phyloP scores from a whole-genome alignment of 2,888 invertebrate species.

The Alcis repandata region DNA sequence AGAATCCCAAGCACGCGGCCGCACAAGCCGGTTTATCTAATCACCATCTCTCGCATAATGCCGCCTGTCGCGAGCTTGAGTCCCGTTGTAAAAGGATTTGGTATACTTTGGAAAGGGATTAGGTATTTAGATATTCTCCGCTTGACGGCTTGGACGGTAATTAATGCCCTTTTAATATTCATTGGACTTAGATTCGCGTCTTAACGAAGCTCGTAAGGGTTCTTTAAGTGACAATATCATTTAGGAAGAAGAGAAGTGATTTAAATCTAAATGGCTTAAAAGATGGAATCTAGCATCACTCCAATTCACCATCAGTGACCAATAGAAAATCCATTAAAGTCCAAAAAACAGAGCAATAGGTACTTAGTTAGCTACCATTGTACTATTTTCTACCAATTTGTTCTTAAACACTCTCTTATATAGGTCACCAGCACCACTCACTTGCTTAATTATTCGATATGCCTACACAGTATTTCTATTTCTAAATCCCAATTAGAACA shows the following conservation, averaged over 20 bases:
- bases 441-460: no score
- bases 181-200: constrained; percentile 6
- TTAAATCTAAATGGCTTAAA: no score
- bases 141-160: constrained; percentile 7
- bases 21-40: constrained; percentile 27
- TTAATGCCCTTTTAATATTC: constrained; percentile 23
- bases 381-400: neutral
- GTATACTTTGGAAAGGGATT: constrained; percentile 20
- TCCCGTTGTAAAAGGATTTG: constrained; percentile 34
- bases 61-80: constrained; percentile 18
- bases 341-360: no score
- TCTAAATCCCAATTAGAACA: neutral
- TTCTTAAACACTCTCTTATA: neutral
- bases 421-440: neutral
- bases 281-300: no score
- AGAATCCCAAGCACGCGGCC: constrained; percentile 16
- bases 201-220: neutral
- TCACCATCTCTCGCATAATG: constrained; percentile 28
- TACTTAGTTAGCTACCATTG: no score
- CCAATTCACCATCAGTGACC: no score
- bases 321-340: no score
- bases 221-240: neutral
- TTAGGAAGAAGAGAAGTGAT: no score
- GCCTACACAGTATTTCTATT: neutral
- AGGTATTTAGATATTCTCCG: constrained; percentile 17